Evolutionary conservation across 53 echinoderm and acorn worm genomes (phyloP), one percentile per base, ranked within the genome.

Genomic region (Hippasteria phrygiana): DNA sequence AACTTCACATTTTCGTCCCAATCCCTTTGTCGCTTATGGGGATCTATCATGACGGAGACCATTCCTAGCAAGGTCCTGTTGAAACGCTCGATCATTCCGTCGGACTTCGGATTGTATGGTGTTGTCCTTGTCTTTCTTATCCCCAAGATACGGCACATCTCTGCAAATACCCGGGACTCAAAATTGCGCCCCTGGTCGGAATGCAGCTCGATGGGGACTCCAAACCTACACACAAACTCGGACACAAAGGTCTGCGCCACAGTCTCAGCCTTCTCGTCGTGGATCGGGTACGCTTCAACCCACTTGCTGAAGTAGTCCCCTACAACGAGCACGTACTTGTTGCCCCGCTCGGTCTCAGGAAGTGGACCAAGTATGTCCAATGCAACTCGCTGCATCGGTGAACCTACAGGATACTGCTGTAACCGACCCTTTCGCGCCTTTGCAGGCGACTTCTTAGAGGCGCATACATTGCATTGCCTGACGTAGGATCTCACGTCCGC

Each of bases 201-300:
- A n/a, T n/a, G n/a, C n/a, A n/a, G n/a, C n/a, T n/a, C n/a, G n/a
- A n/a, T n/a, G n/a, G n/a, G 89, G 22, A 88, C 75, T 4, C 92
- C 92, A 75, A 71, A 88, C 27, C 88, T 48, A 36, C 79, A 83
- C 33, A 92, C 65, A 76, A 87, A 92, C 51, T 92, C 88, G 33
- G 88, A 73, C 34, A 84, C 83, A 12, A 43, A 43, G 43, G 18
- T 48, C 14, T 48, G 10, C 28, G 47, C 48, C 9, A 75, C 31
- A 7, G 12, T 47, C 1, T 10, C 16, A 48, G 66, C 66, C 24
- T 28, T 26, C 32, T 66, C 20, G 33, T 66, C 66, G 5, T 28
- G 31, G 2, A 29, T 29, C 20, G 33, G 66, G 66, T 66, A 66
- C 6, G 66, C 66, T 32, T 66, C 66, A 4, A 32, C 24, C 66